A percentile compares a stretch with the other conserved stretches of the same genome.
These are phyloP conservation scores for Mercenaria mercenaria DNA, from an alignment of 1,140 invertebrate species.

Conservation along the genomic window DNA sequence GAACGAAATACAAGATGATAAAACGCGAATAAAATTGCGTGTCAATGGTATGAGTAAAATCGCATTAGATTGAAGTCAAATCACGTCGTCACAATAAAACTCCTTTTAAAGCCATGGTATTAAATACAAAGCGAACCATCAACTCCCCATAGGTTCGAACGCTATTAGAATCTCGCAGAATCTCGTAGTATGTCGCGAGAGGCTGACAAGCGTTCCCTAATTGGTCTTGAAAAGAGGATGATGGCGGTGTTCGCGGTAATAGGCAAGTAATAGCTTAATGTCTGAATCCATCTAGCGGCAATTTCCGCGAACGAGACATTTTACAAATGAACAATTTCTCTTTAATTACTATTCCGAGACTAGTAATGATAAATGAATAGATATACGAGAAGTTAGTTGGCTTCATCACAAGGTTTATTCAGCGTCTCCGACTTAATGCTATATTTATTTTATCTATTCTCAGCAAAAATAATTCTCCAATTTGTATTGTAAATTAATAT, in stretches of 20 bases:
- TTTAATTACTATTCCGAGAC: conserved; percentile 55
- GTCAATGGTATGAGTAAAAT: neutral
- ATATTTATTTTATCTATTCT: conserved; percentile 59
- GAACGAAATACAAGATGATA: conserved; percentile 60
- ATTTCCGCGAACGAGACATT: conserved; percentile 61
- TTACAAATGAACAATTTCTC: conserved; percentile 65
- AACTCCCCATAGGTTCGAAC: conserved; percentile 38
- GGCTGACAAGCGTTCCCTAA: conserved; percentile 60
- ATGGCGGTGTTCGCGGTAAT: conserved; percentile 47
- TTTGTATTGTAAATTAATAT: conserved; percentile 54
- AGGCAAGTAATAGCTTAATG: conserved; percentile 65
- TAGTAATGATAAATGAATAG: conserved; percentile 60
- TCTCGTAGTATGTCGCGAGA: conserved; percentile 23
- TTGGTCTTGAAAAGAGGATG: conserved; percentile 60
- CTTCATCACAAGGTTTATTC: conserved; percentile 20
- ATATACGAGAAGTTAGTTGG: conserved; percentile 47
- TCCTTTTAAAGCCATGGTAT: conserved; percentile 53
- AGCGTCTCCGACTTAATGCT: conserved; percentile 18
- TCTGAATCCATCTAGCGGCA: conserved; percentile 50
- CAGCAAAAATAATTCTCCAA: conserved; percentile 51
- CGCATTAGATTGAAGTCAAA: conserved; percentile 54
- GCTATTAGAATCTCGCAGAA: conserved; percentile 47
- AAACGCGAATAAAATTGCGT: conserved; percentile 63
- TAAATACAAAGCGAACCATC: conserved; percentile 54
- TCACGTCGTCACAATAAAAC: conserved; percentile 51